Percentiles rank a stretch among this genome's conserved stretches.
phyloP scores from a whole-genome alignment of 1,140 invertebrate species.

The Nephila pilipes region DNA sequence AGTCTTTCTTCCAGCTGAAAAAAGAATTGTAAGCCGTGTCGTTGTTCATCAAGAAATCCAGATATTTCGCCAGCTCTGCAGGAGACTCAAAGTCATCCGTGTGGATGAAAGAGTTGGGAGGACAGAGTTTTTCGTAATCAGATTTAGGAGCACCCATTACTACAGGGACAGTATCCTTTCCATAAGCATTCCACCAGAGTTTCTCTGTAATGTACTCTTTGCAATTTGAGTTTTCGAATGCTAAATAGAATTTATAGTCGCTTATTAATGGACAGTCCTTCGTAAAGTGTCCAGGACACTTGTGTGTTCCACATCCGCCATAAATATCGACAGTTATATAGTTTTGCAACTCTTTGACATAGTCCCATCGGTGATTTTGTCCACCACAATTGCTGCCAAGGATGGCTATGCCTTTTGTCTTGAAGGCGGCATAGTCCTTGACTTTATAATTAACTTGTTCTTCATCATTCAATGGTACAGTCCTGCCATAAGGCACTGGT shows the following conservation, averaged over 20 bases:
- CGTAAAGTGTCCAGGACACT: slow-evolving; percentile 77
- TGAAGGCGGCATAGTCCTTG: slow-evolving; percentile 83
- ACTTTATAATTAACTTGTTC: slow-evolving; percentile 67
- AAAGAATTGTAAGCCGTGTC: slow-evolving; percentile 78
- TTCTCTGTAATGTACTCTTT: slow-evolving; percentile 83
- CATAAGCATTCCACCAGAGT: slow-evolving; percentile 83
- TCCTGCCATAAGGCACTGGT: slow-evolving; percentile 86
- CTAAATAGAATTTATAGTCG: slow-evolving; percentile 80
- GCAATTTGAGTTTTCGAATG: slow-evolving; percentile 82
- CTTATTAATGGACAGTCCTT: slow-evolving; percentile 72
- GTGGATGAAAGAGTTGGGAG: slow-evolving; percentile 81
- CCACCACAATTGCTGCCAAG: slow-evolving; percentile 86
- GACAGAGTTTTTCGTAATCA: slow-evolving; percentile 80
- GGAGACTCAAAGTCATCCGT: slow-evolving; percentile 80
- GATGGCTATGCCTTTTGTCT: slow-evolving; percentile 81
- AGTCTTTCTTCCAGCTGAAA: slow-evolving; percentile 76
- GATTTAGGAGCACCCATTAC: slow-evolving; percentile 82
- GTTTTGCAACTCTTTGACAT: slow-evolving; percentile 79
- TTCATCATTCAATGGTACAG: neutral
- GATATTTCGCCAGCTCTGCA: slow-evolving; percentile 79
- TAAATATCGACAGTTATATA: slow-evolving; percentile 73
- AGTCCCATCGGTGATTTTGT: slow-evolving; percentile 84
- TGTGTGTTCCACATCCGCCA: slow-evolving; percentile 76
- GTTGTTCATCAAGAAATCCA: slow-evolving; percentile 78
- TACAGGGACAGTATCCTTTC: slow-evolving; percentile 82